phyloP scores from a whole-genome alignment of 2,113 vertebrate genomes.

The Dicrurus megarhynchus region DNA sequence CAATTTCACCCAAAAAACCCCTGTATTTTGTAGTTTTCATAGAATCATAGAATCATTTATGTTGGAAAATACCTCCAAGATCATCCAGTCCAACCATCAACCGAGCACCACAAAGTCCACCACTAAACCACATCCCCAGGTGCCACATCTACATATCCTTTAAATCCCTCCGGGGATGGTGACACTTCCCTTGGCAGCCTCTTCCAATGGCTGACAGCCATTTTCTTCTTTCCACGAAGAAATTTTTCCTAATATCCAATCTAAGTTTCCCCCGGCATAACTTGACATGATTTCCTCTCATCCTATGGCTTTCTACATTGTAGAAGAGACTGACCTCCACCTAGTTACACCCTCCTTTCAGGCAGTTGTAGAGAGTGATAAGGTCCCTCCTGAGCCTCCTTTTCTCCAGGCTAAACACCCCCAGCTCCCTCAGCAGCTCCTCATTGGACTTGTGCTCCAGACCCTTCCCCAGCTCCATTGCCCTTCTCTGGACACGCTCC shows the following conservation, averaged over 20 bases:
- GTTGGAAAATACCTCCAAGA: background rate
- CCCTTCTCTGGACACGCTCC: background rate
- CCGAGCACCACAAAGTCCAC: background rate
- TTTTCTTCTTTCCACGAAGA: too few species aligned
- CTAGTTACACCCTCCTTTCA: background rate
- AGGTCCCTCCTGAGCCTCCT: background rate
- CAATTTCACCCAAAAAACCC: background rate
- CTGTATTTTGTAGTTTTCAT: background rate
- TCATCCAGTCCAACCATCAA: background rate
- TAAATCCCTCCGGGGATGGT: background rate
- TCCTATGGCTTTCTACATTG: background rate
- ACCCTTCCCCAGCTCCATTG: fast-evolving
- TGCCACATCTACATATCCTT: background rate
- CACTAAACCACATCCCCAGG: background rate
- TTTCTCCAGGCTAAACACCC: fast-evolving
- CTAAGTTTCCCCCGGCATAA: too few species aligned
- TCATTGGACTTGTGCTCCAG: fast-evolving
- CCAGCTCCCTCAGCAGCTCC: fast-evolving
- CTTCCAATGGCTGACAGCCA: background rate
- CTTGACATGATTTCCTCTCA: background rate
- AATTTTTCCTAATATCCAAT: background rate
- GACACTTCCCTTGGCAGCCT: background rate
- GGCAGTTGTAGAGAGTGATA: background rate
- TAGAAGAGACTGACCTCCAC: background rate
- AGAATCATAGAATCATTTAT: background rate